Conservation (phyloP, 2,113 vertebrate species). For the Holacanthus passer region DNA sequence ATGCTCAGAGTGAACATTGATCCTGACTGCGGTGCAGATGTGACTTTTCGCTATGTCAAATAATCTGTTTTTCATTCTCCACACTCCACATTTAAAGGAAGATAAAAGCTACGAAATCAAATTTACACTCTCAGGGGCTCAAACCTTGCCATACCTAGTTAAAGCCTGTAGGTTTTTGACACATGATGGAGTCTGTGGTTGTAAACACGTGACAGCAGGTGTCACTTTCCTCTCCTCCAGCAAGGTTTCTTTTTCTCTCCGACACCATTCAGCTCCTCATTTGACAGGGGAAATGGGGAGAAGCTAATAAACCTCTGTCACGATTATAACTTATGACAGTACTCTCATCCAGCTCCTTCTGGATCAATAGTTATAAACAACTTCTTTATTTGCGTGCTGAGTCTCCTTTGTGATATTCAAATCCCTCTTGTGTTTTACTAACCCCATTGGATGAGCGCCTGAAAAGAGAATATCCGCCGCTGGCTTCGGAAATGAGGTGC, state of each 20-base stretch:
- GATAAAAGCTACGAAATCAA: background rate
- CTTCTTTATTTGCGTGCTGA: conserved; percentile 43
- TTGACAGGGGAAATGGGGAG: conserved; percentile 28
- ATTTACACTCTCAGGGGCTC: conserved; percentile 3
- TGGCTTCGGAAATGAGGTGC: conserved; percentile 53
- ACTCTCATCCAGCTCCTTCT: conserved; percentile 40
- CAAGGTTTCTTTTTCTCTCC: conserved; percentile 13
- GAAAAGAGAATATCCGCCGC: conserved; percentile 49
- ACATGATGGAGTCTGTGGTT: conserved; percentile 20
- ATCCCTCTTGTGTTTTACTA: conserved; percentile 53
- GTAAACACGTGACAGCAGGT: conserved; percentile 54
- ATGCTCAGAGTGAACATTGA: background rate
- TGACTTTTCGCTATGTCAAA: conserved; percentile 1
- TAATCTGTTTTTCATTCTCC: background rate
- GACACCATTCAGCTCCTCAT: background rate
- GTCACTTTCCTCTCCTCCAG: conserved; percentile 26
- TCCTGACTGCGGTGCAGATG: background rate
- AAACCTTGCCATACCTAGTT: background rate
- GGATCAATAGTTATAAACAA: conserved; percentile 61
- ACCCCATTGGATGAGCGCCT: conserved; percentile 36
- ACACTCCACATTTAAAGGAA: background rate
- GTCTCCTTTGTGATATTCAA: conserved; percentile 41
- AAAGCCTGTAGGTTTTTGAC: conserved; percentile 25
- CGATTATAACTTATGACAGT: conserved; percentile 26
- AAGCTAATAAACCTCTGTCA: conserved; percentile 49